A percentile compares a stretch with the other conserved stretches of the same genome.
These are phyloP conservation scores for Eucera pruinosa DNA, from an alignment of 2,888 invertebrate species.

Conservation along the genomic window DNA sequence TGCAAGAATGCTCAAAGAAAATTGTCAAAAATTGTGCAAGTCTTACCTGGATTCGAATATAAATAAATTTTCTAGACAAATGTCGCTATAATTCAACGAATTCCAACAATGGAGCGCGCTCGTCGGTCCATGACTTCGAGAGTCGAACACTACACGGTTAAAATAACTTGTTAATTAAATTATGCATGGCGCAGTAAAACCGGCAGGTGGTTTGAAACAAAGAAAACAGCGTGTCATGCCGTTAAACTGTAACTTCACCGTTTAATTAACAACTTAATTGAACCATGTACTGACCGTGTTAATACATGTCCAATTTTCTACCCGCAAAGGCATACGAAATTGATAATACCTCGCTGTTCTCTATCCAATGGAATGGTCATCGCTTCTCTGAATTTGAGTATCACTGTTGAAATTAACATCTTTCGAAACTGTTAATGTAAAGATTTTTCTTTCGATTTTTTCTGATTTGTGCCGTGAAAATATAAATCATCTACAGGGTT, in stretches of 20 bases:
- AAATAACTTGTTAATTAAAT: constrained; percentile 57
- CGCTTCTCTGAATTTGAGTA: too few relatives aligned
- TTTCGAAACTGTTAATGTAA: too few relatives aligned
- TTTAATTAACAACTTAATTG: constrained; percentile 55
- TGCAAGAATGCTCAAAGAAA: not conserved
- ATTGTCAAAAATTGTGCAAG: not conserved
- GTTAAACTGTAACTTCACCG: constrained; percentile 42
- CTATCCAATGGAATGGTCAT: too few relatives aligned
- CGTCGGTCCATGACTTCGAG: too few relatives aligned
- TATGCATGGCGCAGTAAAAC: constrained; percentile 38
- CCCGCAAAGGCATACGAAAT: constrained; percentile 23
- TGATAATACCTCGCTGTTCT: constrained; percentile 30
- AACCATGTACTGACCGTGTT: constrained; percentile 44
- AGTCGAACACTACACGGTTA: constrained; percentile 36
- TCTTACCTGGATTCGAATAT: not conserved
- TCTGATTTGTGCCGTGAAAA: too few relatives aligned
- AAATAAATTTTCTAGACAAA: constrained; percentile 8
- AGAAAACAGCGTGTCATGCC: constrained; percentile 36
- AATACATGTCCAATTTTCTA: constrained; percentile 51
- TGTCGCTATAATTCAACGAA: constrained; percentile 26
- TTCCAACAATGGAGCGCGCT: not conserved
- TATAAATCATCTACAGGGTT: too few relatives aligned
- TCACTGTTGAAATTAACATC: too few relatives aligned
- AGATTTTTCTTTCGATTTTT: too few relatives aligned
- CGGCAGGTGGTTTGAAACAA: constrained; percentile 32